Conservation (phyloP, 2,888 invertebrate species). For the Stenodema calcarata region DNA sequence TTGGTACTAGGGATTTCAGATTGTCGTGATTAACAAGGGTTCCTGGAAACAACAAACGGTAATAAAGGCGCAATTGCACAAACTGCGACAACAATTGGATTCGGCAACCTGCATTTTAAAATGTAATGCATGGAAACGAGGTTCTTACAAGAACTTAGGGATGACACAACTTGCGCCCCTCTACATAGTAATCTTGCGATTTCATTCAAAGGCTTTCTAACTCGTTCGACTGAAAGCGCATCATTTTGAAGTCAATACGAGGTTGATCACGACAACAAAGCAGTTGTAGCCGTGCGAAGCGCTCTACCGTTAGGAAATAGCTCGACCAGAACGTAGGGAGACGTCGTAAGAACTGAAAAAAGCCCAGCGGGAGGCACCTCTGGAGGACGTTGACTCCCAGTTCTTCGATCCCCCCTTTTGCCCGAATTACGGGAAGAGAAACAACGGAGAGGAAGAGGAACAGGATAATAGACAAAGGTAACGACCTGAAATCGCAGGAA, state of each 20-base stretch:
- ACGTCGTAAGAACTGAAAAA: conserved; percentile 4
- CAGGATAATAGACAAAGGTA: background rate
- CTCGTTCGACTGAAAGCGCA: background rate
- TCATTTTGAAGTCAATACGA: background rate
- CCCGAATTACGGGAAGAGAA: background rate
- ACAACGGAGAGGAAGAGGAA: background rate
- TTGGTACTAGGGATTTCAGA: too few species aligned
- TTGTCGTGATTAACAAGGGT: too few species aligned
- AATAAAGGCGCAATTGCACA: too few species aligned
- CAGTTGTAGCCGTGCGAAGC: background rate
- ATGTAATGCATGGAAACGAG: too few species aligned
- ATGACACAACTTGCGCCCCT: too few species aligned
- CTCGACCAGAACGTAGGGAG: conserved; percentile 23
- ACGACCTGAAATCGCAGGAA: background rate
- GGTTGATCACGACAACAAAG: background rate
- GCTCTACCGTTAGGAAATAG: conserved; percentile 12
- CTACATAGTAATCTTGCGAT: too few species aligned
- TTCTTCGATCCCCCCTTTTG: background rate
- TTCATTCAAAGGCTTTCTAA: too few species aligned
- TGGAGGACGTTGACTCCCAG: background rate
- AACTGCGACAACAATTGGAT: too few species aligned
- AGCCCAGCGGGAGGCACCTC: background rate
- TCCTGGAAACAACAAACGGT: too few species aligned
- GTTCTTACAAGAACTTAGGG: too few species aligned
- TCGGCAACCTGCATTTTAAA: too few species aligned